A percentile compares a stretch with the other conserved stretches of the same genome.
These are phyloP conservation scores for Xanthostigma xanthostigma DNA, from an alignment of 2,888 invertebrate genomes.

Conservation along the genomic window DNA sequence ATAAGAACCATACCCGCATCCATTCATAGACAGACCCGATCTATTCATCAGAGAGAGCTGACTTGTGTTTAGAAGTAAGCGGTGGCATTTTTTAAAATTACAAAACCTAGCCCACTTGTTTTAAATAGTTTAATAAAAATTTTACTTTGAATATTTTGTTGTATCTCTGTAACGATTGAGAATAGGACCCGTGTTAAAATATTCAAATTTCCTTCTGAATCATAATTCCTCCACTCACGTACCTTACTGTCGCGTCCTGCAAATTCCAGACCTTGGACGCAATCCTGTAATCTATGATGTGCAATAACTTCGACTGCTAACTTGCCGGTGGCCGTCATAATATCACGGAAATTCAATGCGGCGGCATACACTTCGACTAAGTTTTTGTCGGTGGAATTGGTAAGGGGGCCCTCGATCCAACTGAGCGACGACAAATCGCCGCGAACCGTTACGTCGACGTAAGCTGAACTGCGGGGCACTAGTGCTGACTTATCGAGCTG, in stretches of 20 bases:
- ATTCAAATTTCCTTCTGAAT: no score
- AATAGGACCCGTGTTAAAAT: no score
- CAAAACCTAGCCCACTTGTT: no score
- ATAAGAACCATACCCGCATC: no score
- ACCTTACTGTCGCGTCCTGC: conserved; percentile 35
- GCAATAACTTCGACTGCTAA: conserved; percentile 68
- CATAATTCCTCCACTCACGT: conserved; percentile 22
- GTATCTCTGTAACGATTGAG: no score
- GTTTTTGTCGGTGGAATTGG: conserved; percentile 8
- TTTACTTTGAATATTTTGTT: no score
- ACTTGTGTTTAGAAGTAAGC: no score
- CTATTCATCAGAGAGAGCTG: no score
- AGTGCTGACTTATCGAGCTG: conserved; percentile 37
- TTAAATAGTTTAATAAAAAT: no score
- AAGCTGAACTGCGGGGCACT: conserved; percentile 48
- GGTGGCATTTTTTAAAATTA: no score
- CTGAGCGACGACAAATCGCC: conserved; percentile 76
- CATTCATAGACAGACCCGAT: no score
- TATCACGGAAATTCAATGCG: conserved; percentile 83
- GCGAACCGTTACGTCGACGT: conserved; percentile 56
- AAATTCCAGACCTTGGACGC: conserved; percentile 47
- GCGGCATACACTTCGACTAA: conserved; percentile 47
- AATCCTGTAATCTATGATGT: conserved; percentile 35
- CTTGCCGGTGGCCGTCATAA: conserved; percentile 86
- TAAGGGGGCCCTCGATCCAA: conserved; percentile 60